A percentile compares a stretch with the other conserved stretches of the same genome.
Evolutionary conservation across 2,113 vertebrate species (phyloP).

Genomic region (Illadopsis cleaveri): DNA sequence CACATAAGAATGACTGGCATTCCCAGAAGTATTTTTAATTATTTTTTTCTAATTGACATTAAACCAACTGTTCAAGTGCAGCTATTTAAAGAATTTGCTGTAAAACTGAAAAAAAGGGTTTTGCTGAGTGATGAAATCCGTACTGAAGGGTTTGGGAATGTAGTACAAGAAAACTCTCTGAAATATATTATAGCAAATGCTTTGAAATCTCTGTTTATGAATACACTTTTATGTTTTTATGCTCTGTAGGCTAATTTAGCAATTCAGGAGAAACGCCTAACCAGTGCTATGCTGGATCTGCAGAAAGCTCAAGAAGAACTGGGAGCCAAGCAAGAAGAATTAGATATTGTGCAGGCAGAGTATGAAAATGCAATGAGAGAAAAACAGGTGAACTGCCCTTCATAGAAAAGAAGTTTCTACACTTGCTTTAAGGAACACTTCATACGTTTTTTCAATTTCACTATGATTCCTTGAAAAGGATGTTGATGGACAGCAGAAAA

Average conservation of each 20-base stretch:
- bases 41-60: neutral
- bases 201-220: neutral
- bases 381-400: constrained; percentile 78
- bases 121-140: neutral
- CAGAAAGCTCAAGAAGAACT: constrained; percentile 84
- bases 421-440: neutral
- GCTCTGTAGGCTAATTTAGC: constrained; percentile 80
- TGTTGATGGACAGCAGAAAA: neutral
- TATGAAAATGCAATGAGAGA: constrained; percentile 83
- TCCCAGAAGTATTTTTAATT: neutral
- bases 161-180: neutral
- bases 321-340: constrained; percentile 82
- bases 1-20: neutral
- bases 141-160: neutral
- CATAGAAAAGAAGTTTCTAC: neutral
- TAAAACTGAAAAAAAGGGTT: neutral
- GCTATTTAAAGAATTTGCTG: neutral
- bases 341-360: constrained; percentile 81
- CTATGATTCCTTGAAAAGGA: neutral
- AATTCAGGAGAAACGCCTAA: constrained; percentile 82
- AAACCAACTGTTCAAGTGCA: neutral
- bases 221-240: neutral
- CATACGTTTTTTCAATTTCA: neutral
- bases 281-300: constrained; percentile 81
- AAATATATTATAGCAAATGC: neutral